Base-by-base conservation (phyloP, 2,888 invertebrate species). In the Ferdinandea cuprea region DNA sequence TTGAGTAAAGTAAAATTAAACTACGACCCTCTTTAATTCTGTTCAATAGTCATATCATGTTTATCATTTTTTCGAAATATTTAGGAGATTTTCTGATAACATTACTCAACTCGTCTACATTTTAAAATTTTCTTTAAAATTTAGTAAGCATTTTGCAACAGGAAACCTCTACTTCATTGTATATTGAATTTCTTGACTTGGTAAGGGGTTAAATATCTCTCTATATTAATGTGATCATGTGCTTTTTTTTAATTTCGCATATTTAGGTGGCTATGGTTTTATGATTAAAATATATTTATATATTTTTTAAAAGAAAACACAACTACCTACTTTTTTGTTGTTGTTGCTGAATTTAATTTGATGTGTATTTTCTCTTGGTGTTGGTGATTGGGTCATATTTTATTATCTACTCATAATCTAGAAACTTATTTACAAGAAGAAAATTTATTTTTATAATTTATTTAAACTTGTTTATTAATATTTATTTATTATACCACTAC, bases 401-500 rank as follows among this genome's bases (percentile, higher is more conserved):
- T 6, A 63, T 63, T 59, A 52, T 40, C 28, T 5, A 73, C n/a
- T 46, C 5, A 44, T 44, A 19, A 30, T 15, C n/a, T 7, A 32
- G 3, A 35, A 32, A 35, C 30, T n/a, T 17, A 40, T 19, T 13
- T 19, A 13, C 8, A 40, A 37, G 35, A 69, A n/a, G 32, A 58
- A 48, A 9, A 44, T 0, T 25, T 46, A 48, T 46, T 21, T 52
- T 32, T 54, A 44, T 35, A 25, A 30, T 50, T 15, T 50, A 19
- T 8, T 28, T 15, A 44, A 28, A 30, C 21, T 19, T 56, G 8
- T 58, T 72, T 44, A 65, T 72, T 78, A 66, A 72, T 71, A 79
- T 63, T 56, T 69, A 74, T 72, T 72, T 78, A 61, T 56, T 61
- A 56, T 58, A 63, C 58, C 48, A 77, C 59, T 77, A 72, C 72